Conservation (phyloP, 2,888 invertebrate species). For the Antitype chi region DNA sequence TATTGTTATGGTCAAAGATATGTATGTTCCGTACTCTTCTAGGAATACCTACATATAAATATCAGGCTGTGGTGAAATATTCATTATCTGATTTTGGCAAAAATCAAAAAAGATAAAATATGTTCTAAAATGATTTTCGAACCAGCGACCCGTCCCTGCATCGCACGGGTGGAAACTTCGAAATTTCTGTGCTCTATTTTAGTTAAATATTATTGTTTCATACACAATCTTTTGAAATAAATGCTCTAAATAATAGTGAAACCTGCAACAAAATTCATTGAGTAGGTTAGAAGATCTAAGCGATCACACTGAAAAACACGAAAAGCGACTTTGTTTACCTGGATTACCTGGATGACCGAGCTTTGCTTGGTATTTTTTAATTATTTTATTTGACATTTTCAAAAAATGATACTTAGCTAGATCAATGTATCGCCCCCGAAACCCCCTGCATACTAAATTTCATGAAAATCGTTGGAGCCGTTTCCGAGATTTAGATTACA, state of each 20-base stretch:
- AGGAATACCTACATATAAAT: not conserved
- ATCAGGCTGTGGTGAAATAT: not conserved
- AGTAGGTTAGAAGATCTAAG: not conserved
- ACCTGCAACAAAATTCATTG: no score
- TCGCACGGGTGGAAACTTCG: not conserved
- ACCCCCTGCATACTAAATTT: no score
- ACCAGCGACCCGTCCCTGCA: no score
- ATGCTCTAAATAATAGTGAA: no score
- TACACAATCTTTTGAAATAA: not conserved
- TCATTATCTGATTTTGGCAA: not conserved
- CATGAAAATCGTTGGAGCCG: no score
- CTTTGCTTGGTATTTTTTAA: no score
- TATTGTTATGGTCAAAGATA: conserved; percentile 52
- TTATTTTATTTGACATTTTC: no score
- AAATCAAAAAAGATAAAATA: not conserved
- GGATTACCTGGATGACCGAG: no score
- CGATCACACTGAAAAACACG: not conserved
- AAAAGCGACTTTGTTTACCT: not conserved
- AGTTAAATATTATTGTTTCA: not conserved
- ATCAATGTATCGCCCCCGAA: no score
- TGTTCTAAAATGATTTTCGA: not conserved
- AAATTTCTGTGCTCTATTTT: not conserved
- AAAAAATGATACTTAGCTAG: no score
- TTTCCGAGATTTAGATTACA: no score
- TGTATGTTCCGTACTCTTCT: conserved; percentile 1